Evolutionary conservation across 2,888 invertebrate species (phyloP).

Genomic region (Cheilosia pagana): DNA sequence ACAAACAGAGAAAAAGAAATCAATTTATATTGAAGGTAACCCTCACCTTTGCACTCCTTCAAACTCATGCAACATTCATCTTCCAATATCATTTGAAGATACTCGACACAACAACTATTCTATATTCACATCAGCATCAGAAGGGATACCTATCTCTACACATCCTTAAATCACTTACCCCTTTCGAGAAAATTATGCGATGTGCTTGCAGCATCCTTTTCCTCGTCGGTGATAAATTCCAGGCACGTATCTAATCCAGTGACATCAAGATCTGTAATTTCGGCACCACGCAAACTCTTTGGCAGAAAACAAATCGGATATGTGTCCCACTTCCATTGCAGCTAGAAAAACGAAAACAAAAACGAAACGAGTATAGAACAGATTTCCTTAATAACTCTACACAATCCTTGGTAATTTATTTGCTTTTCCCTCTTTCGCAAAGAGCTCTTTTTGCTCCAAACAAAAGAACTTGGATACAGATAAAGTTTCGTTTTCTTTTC

Average conservation of each 20-base stretch:
- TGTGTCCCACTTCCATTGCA: slow-evolving; percentile 83
- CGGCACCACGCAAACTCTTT: slow-evolving; percentile 82
- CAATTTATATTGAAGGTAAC: background rate
- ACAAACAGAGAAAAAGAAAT: background rate
- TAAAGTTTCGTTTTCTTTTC: slow-evolving; percentile 16
- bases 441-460: background rate
- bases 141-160: background rate
- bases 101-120: slow-evolving; percentile 6
- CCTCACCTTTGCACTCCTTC: background rate
- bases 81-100: background rate
- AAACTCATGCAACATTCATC: slow-evolving; percentile 26
- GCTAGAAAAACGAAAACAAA: slow-evolving; percentile 74
- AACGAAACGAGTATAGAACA: slow-evolving; percentile 9
- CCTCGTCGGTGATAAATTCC: slow-evolving; percentile 84
- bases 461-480: background rate
- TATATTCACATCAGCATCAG: background rate
- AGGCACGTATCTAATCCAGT: slow-evolving; percentile 82
- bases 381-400: slow-evolving; percentile 42
- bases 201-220: slow-evolving; percentile 84
- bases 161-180: slow-evolving; percentile 79
- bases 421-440: background rate
- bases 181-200: slow-evolving; percentile 85
- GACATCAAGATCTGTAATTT: slow-evolving; percentile 82
- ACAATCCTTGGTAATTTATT: slow-evolving; percentile 45
- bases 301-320: slow-evolving; percentile 83